Base-by-base conservation (phyloP, 2,797 vertebrate species). In the Euthynnus affinis region DNA sequence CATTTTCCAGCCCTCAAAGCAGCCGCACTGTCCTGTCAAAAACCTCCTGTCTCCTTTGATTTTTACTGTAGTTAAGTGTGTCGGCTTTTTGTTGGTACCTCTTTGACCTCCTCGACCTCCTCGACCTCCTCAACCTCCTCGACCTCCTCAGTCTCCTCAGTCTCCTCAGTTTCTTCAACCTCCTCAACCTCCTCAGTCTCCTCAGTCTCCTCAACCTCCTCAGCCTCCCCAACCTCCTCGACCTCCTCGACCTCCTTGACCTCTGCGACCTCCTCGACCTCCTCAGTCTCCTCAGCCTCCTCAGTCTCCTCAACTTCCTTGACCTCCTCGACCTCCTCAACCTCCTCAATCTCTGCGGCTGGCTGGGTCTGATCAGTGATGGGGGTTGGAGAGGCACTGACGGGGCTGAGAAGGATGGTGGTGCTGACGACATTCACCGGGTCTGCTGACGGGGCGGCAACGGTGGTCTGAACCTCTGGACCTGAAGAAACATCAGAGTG, bases 331-430 rank as follows among this genome's bases (percentile, higher is more conserved):
- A 97, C 96, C 94, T 93, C 94, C 59, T 87, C 76, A 3, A 83
- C 83, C 40, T 76, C 94, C 92, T 87, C 76, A 3, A 83, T 82
- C 40, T 76, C 94, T 92, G 91, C 92, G 7, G 88, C 79, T 9
- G 75, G 83, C 78, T 78, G 92, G 0, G 88, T 94, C 68, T 87
- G 92, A 0, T 93, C 92, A 2, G 78, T 75, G 23, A 5, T n/a
- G 0, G 78, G 37, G 72, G 40, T 62, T 0, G 71, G 52, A 23
- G 94, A 92, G 80, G 94, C 86, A 0, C 92, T 94, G n/a, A 87
- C 76, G 6, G 93, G 8, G 0, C 74, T 87, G 61, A 90, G 83
- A 25, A 90, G 2, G 0, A 75, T 84, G 7, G 86, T 55, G 0
- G 91, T 87, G 0, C 63, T 88, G 3, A 42, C 0, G 37, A 65